These are phyloP conservation scores for Cavia aperea DNA, from an alignment of 2,113 vertebrate species.

Conservation along the genomic window DNA sequence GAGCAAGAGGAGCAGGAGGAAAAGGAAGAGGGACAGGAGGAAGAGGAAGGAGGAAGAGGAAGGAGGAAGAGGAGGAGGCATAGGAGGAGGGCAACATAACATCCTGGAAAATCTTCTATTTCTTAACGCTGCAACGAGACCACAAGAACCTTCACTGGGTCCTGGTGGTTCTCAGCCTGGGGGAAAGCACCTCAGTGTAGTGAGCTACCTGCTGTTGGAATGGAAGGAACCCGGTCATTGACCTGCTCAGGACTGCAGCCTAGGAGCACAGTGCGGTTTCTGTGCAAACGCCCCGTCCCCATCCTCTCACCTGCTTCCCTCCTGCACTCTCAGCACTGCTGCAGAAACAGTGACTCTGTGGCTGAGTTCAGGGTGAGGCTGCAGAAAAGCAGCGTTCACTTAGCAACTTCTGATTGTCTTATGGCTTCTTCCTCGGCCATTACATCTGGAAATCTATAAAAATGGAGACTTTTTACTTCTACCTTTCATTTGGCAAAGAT, in stretches of 20 bases:
- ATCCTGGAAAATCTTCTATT: not conserved
- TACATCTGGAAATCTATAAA: constrained; percentile 11
- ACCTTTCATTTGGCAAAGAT: not conserved
- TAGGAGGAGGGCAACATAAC: not conserved
- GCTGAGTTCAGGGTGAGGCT: not conserved
- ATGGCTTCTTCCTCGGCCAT: not conserved
- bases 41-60: too few species aligned
- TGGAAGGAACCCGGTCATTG: not conserved
- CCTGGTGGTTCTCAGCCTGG: not conserved
- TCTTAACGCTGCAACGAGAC: not conserved
- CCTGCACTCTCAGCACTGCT: not conserved
- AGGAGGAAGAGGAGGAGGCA: too few species aligned
- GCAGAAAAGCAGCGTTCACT: not conserved
- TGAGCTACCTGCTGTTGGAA: not conserved
- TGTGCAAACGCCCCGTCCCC: rapidly evolving
- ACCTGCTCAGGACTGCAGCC: not conserved
- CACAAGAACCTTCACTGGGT: not conserved
- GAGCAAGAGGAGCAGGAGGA: too few species aligned
- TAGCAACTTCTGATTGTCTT: not conserved
- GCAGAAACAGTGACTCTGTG: not conserved
- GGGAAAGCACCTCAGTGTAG: not conserved
- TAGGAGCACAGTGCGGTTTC: not conserved
- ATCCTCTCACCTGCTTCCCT: not conserved
- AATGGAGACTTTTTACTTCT: not conserved
- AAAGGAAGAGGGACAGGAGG: too few species aligned